Base-by-base conservation (phyloP, 2,888 invertebrate species). In the Allophyes oxyacanthae region DNA sequence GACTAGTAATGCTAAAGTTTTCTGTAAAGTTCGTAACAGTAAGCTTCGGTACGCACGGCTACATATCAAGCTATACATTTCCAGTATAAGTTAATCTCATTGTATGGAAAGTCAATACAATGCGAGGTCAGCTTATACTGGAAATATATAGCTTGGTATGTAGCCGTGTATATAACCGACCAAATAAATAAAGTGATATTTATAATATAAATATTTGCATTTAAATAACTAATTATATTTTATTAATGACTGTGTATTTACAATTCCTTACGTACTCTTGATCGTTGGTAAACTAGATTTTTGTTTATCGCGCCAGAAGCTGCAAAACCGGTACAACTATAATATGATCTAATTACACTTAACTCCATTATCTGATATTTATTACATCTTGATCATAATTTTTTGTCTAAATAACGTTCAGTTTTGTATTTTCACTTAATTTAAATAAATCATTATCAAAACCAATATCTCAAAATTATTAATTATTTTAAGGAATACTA, bases 311-410 rank as follows among this genome's bases (percentile, higher is more conserved):
- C 37, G 14, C n/a, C 41, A 57, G 45, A 51, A 63, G 69, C 55
- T 56, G 48, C 28, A 8, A 6, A 65, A 69, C 63, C 49, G 56
- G 73, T 61, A 45, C 41, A 34, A 25, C 20, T 58, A 51, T 4
- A 2, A 20, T 65, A 60, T 56, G 59, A 53, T 60, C 53, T 55
- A 63, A 65, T 63, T 71, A 71, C 53, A 37, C 20, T 65, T n/a
- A 46, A 45, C 14, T 36, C 45, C 26, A 57, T 59, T 66, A 52
- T 36, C 32, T 13, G 13, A 33, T 43, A 41, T 59, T 50, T 57
- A 51, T 38, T 44, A 44, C 36, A 41, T 20, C 13, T 41, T 44
- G 6, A 50, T 42, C 36, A 25, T 53, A 48, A 45, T 42, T 56
- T 68, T 59, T 62, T 61, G 32, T 49, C 8, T 11, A 36, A 38